Base-by-base conservation (phyloP, 2,797 vertebrate species). In the Pagetopsis macropterus region DNA sequence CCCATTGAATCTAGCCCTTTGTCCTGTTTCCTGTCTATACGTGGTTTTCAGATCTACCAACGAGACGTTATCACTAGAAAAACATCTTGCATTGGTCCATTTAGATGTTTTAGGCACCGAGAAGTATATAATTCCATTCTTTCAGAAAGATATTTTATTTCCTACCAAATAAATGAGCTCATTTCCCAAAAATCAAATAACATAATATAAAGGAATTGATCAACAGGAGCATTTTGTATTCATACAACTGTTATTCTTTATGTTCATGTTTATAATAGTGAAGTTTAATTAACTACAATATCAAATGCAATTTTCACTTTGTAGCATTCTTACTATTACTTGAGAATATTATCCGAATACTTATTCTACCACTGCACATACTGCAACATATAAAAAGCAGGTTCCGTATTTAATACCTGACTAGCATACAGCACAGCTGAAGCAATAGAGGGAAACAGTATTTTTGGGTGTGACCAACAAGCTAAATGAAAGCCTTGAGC, bases 391-490 rank as follows among this genome's bases (percentile, higher is more conserved):
- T 59, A 58, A 45, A 61, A 33, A 49, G 15, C 41, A 45, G 13
- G 31, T 60, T 61, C 12, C 1, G 15, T 70, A 41, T 65, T 72
- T 80, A 64, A 40, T 48, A 68, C 45, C 41, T 44, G n/a, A 56
- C 17, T 15, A n/a, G n/a, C 16, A 27, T 15, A 56, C 16, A 46
- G 23, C 40, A 31, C 13, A 50, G 16, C n/a, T 62, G 14, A 54
- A 52, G 48, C 61, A 64, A 57, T 37, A 48, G 43, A 44, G 52
- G 8, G 43, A 59, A 44, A 37, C 13, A 6, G 33, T 72, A 65
- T 84, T 79, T 79, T 76, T 31, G 59, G 76, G 56, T 82, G 64
- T 81, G 73, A 83, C 74, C 60, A 80, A 62, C 55, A 73, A 84
- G 59, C 74, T 78, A 76, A 83, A 65, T 71, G 21, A 70, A 84